Conservation (phyloP, 2,797 vertebrate genomes). For the Pseudotriccus pelzelni region DNA sequence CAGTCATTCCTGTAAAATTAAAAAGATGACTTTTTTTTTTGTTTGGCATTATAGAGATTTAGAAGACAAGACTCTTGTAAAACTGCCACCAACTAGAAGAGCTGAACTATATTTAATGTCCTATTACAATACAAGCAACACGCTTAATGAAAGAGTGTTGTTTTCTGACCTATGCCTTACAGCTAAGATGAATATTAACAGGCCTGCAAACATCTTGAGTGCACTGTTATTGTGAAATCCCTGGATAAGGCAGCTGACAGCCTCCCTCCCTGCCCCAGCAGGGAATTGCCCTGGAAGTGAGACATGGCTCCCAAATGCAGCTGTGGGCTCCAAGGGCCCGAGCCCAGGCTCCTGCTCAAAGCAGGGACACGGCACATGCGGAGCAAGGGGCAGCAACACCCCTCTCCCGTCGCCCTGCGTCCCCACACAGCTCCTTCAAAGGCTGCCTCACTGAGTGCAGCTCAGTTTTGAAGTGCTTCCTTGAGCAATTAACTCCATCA, state of each 20-base stretch:
- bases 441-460: not conserved
- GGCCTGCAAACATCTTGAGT: not conserved
- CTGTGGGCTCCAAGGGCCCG: not conserved
- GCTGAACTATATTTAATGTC: not conserved
- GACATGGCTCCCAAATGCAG: not conserved
- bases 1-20: not conserved
- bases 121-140: not conserved
- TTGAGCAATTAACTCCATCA: not conserved
- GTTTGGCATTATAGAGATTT: not conserved
- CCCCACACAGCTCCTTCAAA: not conserved
- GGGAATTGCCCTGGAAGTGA: not conserved
- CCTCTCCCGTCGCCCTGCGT: not conserved
- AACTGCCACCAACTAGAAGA: not conserved
- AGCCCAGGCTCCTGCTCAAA: not conserved
- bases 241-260: not conserved
- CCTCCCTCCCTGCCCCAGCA: not conserved
- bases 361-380: not conserved
- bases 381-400: not conserved
- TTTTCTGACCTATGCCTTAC: not conserved
- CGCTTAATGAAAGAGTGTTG: not conserved
- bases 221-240: slow-evolving; percentile 8
- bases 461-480: not conserved
- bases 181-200: not conserved
- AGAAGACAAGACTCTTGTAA: not conserved
- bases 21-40: not conserved